Evolutionary conservation across 2,797 vertebrate genomes (phyloP).

Genomic region (Onychomys torridus): DNA sequence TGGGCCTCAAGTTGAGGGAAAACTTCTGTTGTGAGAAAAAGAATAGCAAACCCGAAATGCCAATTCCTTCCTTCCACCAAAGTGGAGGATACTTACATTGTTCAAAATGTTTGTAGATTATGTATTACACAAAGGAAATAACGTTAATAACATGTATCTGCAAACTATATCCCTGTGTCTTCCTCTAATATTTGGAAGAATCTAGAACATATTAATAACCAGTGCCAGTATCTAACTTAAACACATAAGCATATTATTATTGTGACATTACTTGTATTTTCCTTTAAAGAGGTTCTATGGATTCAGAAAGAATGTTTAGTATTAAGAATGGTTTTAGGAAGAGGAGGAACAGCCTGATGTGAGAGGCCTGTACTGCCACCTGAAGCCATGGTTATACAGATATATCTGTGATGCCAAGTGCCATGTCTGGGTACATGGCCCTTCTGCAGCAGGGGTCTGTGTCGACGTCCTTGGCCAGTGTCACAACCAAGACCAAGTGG

Average conservation of each 20-base stretch:
- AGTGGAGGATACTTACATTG: constrained; percentile 32
- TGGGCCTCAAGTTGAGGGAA: not conserved
- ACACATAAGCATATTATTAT: not conserved
- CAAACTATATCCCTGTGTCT: constrained; percentile 11
- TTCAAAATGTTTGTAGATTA: not conserved
- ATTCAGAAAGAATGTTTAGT: not conserved
- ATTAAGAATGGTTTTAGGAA: not conserved
- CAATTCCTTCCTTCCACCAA: constrained; percentile 33
- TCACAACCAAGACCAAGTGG: not conserved
- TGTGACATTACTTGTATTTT: constrained; percentile 7
- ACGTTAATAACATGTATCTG: not conserved
- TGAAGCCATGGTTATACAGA: not conserved
- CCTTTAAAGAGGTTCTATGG: constrained; percentile 4
- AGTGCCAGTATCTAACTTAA: not conserved
- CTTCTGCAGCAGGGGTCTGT: not conserved
- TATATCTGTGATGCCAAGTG: not conserved
- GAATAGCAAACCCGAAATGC: not conserved
- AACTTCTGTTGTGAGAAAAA: not conserved
- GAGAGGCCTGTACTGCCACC: not conserved
- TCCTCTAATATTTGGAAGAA: constrained; percentile 26
- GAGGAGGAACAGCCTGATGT: not conserved
- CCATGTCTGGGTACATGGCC: not conserved
- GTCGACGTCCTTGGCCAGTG: not conserved
- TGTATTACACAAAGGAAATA: constrained; percentile 18
- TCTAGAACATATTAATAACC: not conserved